A percentile compares a stretch with the other conserved stretches of the same genome.
Conservation (phyloP, 2,888 invertebrate genomes). For the Gisinianus flammeolus region DNA sequence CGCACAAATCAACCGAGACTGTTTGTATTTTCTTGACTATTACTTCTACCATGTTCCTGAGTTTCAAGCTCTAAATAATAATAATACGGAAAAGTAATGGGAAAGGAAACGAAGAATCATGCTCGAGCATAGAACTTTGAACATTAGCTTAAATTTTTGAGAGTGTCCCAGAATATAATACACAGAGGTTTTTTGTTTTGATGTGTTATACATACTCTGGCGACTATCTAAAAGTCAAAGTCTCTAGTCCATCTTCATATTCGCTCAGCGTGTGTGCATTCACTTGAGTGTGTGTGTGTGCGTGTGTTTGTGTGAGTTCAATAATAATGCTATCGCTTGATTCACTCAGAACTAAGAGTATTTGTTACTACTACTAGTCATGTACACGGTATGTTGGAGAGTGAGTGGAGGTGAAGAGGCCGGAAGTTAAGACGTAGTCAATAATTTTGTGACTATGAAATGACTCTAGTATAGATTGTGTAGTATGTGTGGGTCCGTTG, state of each 20-base stretch:
- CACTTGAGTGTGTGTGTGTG: no score
- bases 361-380: no score
- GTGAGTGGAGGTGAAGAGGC: slow-evolving; percentile 17
- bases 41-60: not conserved
- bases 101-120: not conserved
- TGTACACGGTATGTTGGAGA: not conserved
- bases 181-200: no score
- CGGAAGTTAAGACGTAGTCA: slow-evolving; percentile 4
- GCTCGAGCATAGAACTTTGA: not conserved
- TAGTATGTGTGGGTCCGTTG: not conserved
- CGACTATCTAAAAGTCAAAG: no score
- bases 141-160: not conserved
- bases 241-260: not conserved
- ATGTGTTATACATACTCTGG: no score
- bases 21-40: not conserved
- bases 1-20: slow-evolving; percentile 16
- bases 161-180: not conserved
- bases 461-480: not conserved
- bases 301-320: no score
- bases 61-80: slow-evolving; percentile 16
- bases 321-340: no score
- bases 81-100: not conserved
- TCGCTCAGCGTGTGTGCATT: no score
- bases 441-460: not conserved
- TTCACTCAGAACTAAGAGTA: no score